These are phyloP conservation scores for Poeciliopsis presidionis DNA, from an alignment of 2,797 vertebrate species.

Conservation along the genomic window DNA sequence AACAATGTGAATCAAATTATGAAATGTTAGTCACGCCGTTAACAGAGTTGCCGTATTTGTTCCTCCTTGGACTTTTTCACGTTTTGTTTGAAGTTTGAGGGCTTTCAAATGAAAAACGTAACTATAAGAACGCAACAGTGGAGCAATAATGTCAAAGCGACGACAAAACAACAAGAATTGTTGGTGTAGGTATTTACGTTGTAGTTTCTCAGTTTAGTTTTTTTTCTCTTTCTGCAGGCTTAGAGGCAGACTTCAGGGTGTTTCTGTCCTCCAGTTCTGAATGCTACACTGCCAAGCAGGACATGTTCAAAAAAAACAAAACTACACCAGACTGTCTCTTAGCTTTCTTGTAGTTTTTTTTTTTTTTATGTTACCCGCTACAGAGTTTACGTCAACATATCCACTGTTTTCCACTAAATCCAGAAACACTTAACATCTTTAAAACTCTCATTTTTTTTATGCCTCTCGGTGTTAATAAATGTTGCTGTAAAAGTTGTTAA, in stretches of 20 bases:
- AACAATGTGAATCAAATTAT: slow-evolving; percentile 27
- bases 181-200: too few species aligned
- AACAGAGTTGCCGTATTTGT: neutral
- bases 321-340: neutral
- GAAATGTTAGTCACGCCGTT: neutral
- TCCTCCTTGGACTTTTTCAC: neutral
- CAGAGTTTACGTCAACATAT: neutral
- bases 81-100: neutral
- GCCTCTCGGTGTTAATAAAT: neutral
- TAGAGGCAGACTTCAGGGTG: too few species aligned
- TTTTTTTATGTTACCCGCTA: neutral
- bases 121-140: too few species aligned
- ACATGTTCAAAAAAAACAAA: neutral
- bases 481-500: neutral
- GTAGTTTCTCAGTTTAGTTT: too few species aligned
- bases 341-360: neutral
- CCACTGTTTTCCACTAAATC: neutral
- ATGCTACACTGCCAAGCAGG: too few species aligned
- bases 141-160: neutral
- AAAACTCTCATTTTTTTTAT: neutral
- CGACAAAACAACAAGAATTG: neutral
- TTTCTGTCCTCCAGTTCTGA: too few species aligned
- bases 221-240: too few species aligned
- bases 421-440: neutral
- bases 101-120: neutral